Base-by-base conservation (phyloP, 2,797 vertebrate genomes). In the Acanthurus tractus region DNA sequence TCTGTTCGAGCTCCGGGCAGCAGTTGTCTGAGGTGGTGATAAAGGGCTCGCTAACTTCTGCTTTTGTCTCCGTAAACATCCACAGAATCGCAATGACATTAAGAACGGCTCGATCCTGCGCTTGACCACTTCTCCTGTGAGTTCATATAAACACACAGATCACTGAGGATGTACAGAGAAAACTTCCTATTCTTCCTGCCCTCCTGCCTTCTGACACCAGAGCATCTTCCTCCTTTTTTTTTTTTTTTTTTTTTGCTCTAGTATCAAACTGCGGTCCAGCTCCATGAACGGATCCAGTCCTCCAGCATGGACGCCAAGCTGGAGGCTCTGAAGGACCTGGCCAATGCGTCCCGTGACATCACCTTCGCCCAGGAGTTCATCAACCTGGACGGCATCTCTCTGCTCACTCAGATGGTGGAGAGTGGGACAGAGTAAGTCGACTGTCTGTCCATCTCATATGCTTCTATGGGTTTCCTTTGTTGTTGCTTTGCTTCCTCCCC, bases 251-350 rank as follows among this genome's bases (percentile, higher is more conserved):
- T 4, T 29, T 29, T 29, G 25, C 52, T 72, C 9, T 61, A 99
- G 98, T 95, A 97, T 83, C 97, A 96, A 87, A 98, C 96, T 3
- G 97, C 98, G 4, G 86, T 95, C 81, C 96, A 97, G 92, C 97
- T 99, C 50, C 96, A 99, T 2, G 97, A 99, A 58, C 95, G 96
- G 46, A 97, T 99, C 91, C 98, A 99, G 86, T 99, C 97, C 0
- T 96, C 97, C n/a, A 99, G 98, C 86, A 99, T 99, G 97, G 98
- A 99, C 9, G 95, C 97, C n/a, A 99, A 99, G 85, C 94, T 99
- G 89, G 98, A 99, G 82, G 95, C 96, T 8, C 93, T 99, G 92
- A 99, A 99, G 90, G 97, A 98, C 79, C 90, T 99, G 88, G 98
- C 98, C 87, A 98, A 94, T 54, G 96, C 96, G 0, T 99, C 98